Percentiles rank a stretch among this genome's conserved stretches.
Evolutionary conservation across 2,797 vertebrate genomes (phyloP).

Genomic region (Merluccius polli): DNA sequence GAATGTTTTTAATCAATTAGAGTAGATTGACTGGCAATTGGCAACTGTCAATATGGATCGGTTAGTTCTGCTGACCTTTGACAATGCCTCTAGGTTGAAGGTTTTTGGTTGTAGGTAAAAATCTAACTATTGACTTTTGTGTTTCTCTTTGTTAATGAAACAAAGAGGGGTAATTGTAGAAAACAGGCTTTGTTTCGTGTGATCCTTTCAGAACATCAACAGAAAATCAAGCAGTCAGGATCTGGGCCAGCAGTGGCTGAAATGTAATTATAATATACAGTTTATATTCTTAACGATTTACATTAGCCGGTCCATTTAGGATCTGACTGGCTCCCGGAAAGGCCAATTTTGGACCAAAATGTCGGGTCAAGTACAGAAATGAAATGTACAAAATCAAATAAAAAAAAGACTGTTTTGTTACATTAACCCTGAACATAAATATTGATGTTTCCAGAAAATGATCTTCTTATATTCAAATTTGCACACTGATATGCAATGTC

Average conservation of each 20-base stretch:
- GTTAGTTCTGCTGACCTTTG: background rate
- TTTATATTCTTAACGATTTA: background rate
- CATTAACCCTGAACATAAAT: background rate
- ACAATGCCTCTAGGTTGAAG: background rate
- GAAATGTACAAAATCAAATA: background rate
- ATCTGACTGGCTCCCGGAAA: background rate
- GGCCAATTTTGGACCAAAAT: background rate
- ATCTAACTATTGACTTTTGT: conserved; percentile 3
- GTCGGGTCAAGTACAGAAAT: background rate
- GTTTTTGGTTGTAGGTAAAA: background rate
- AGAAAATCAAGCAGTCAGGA: background rate
- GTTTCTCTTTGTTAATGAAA: background rate
- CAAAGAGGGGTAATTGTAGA: background rate
- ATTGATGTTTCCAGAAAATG: background rate
- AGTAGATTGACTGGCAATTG: background rate
- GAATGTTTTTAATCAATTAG: background rate
- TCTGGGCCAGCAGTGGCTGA: background rate
- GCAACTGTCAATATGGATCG: background rate
- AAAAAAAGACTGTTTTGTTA: background rate
- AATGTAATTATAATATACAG: background rate
- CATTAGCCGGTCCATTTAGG: background rate
- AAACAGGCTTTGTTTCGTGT: background rate
- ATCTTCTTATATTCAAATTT: background rate
- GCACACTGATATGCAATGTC: background rate
- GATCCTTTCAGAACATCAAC: conserved; percentile 1